These are phyloP conservation scores for Delia radicum DNA, from an alignment of 1,140 invertebrate genomes.

Conservation along the genomic window DNA sequence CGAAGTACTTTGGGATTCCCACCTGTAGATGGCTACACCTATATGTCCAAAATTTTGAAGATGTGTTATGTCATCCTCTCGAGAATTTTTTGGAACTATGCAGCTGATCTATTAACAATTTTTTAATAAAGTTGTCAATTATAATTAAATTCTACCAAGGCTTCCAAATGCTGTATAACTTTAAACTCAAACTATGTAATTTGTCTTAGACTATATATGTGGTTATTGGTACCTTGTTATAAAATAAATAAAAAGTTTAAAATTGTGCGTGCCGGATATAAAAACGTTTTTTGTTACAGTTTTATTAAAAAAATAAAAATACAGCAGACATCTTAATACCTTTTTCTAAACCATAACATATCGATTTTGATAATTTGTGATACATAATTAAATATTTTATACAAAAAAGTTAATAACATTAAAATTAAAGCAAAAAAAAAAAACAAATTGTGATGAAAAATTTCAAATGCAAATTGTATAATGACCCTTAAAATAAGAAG, in stretches of 20 bases:
- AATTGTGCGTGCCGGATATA: conserved; percentile 18
- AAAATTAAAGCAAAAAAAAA: neutral
- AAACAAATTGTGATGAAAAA: neutral
- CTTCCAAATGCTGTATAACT: too few relatives aligned
- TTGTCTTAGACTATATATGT: too few relatives aligned
- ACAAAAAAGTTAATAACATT: conserved; percentile 9
- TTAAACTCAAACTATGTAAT: too few relatives aligned
- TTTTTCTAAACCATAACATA: neutral
- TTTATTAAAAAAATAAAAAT: neutral
- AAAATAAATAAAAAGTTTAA: neutral
- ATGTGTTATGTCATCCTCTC: too few relatives aligned
- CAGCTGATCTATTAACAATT: too few relatives aligned
- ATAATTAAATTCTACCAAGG: too few relatives aligned
- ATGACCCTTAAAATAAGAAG: neutral
- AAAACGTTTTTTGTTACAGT: neutral
- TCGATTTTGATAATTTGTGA: conserved; percentile 14
- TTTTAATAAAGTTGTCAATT: too few relatives aligned
- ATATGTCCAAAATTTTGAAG: too few relatives aligned
- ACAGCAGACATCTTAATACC: neutral
- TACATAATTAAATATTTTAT: conserved; percentile 14
- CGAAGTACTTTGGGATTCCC: too few relatives aligned
- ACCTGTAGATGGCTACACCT: too few relatives aligned
- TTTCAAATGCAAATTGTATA: conserved; percentile 22
- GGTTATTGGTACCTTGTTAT: too few relatives aligned
- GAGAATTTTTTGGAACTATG: too few relatives aligned